Conservation (phyloP, 37 sponge, comb jelly and placozoan species). For the Lycopodina hypogea region DNA sequence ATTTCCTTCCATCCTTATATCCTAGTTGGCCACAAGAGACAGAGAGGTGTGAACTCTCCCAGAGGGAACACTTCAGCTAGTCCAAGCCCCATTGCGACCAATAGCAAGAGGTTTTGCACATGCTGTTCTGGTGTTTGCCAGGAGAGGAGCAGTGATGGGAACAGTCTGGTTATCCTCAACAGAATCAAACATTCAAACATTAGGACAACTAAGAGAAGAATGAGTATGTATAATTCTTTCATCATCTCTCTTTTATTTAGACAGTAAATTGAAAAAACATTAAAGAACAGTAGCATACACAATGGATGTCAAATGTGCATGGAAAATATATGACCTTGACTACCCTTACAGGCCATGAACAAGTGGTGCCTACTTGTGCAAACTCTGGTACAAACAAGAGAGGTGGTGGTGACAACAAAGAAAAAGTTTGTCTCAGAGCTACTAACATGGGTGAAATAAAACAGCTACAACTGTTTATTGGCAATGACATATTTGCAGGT, state of each 20-base stretch:
- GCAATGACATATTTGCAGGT: conserved; percentile 57
- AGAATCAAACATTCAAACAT: neutral
- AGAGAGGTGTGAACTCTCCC: neutral
- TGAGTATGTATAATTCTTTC: neutral
- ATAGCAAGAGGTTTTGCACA: conserved; percentile 18
- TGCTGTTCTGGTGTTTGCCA: neutral
- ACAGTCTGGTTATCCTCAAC: conserved; percentile 5
- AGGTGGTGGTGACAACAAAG: neutral
- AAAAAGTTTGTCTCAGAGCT: neutral
- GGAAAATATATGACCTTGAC: no score
- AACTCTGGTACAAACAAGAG: neutral
- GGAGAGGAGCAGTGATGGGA: neutral
- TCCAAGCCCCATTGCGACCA: conserved; percentile 17
- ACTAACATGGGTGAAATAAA: conserved; percentile 17
- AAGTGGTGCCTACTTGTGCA: conserved; percentile 35
- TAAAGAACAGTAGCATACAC: no score
- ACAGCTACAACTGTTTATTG: conserved; percentile 50
- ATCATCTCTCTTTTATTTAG: no score
- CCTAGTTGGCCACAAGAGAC: conserved; percentile 17
- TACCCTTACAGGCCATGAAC: conserved; percentile 28
- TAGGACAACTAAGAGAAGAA: neutral
- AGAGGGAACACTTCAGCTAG: neutral
- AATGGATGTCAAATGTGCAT: no score
- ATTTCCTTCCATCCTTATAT: neutral
- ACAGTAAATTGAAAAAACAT: no score